These are phyloP conservation scores for Nephila pilipes DNA, from an alignment of 1,140 invertebrate species.

Conservation along the genomic window DNA sequence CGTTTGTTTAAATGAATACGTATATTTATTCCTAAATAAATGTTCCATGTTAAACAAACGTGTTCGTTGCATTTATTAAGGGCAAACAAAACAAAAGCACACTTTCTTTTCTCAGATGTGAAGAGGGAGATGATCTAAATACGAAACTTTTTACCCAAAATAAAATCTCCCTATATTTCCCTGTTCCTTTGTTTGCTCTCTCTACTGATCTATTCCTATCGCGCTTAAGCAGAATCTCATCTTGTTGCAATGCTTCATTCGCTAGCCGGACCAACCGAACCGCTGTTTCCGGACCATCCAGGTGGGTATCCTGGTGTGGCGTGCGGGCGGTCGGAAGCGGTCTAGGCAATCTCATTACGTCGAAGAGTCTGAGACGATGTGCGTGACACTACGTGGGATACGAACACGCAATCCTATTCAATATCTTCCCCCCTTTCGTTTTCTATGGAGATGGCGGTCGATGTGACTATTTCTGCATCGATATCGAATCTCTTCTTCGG, in stretches of 20 bases:
- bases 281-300: constrained; percentile 18
- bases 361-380: constrained; percentile 26
- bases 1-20: too few relatives aligned
- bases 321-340: constrained; percentile 44
- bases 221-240: not conserved
- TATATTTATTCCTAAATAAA: too few relatives aligned
- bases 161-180: not conserved
- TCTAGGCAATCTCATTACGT: constrained; percentile 58
- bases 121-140: too few relatives aligned
- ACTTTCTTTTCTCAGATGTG: too few relatives aligned
- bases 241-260: not conserved
- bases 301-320: not conserved
- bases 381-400: not conserved
- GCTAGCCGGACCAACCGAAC: constrained; percentile 1
- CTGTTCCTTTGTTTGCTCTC: not conserved
- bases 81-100: too few relatives aligned
- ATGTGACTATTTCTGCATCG: constrained; percentile 36
- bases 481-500: constrained; percentile 30
- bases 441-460: constrained; percentile 26
- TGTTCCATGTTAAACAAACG: too few relatives aligned
- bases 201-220: not conserved
- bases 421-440: not conserved
- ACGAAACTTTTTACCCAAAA: not conserved
- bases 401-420: constrained; percentile 50
- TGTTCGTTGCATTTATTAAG: too few relatives aligned